These are phyloP conservation scores for Machimus atricapillus DNA, from an alignment of 2,888 invertebrate genomes.

Conservation along the genomic window DNA sequence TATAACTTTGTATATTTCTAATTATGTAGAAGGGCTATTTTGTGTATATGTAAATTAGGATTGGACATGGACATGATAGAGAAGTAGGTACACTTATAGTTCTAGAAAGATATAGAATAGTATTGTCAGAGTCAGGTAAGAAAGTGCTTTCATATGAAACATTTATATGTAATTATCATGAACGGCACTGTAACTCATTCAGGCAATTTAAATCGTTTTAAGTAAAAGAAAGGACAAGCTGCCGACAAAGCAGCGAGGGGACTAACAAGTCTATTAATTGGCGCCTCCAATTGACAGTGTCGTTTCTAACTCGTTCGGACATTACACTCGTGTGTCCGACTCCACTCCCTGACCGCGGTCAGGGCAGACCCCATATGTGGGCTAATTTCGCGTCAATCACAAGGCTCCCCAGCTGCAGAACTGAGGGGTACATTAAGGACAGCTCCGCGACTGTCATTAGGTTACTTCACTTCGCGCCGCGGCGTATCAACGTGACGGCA, in stretches of 20 bases:
- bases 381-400: background rate
- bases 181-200: too few species aligned
- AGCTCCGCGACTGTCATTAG: background rate
- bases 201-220: background rate
- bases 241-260: background rate
- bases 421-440: background rate
- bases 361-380: background rate
- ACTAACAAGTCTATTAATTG: slow-evolving; percentile 15
- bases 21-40: too few species aligned
- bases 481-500: background rate
- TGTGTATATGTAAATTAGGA: too few species aligned
- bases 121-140: too few species aligned
- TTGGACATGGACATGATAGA: too few species aligned
- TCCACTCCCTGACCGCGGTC: background rate
- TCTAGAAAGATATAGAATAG: too few species aligned
- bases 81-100: too few species aligned
- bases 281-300: slow-evolving; percentile 20
- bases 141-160: too few species aligned
- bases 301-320: slow-evolving; percentile 3
- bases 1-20: too few species aligned
- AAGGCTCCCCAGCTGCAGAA: background rate
- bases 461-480: background rate
- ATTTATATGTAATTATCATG: too few species aligned
- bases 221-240: background rate
- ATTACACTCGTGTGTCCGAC: background rate